Evolutionary conservation across 1,140 invertebrate species (phyloP).

Genomic region (Eriosoma lanigerum): DNA sequence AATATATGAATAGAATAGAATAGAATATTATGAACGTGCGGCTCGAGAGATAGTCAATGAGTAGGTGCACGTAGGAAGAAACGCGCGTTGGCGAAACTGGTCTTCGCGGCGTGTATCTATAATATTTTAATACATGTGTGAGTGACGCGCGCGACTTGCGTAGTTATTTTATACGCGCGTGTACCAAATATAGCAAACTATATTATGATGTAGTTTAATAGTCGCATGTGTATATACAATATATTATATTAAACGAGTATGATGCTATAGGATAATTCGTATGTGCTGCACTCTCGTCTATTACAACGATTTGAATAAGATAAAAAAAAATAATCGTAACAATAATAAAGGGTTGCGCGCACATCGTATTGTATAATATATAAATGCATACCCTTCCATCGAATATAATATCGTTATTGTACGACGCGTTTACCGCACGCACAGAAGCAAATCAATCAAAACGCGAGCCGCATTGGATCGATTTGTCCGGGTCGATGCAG

Average conservation of each 20-base stretch:
- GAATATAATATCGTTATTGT: too few species aligned
- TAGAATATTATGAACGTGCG: neutral
- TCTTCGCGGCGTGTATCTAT: neutral
- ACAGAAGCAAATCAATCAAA: conserved; percentile 47
- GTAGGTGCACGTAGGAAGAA: conserved; percentile 45
- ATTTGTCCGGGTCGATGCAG: conserved; percentile 18
- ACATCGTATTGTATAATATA: neutral
- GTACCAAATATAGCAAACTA: too few species aligned
- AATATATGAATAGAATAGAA: conserved; percentile 11
- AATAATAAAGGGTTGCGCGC: neutral
- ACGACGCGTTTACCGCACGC: neutral
- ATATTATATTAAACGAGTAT: neutral
- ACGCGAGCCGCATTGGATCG: neutral
- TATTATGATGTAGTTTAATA: too few species aligned
- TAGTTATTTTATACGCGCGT: neutral
- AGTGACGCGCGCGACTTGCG: neutral
- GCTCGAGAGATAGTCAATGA: neutral
- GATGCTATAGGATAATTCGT: neutral
- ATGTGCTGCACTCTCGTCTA: neutral
- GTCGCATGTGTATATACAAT: neutral
- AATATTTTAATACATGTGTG: neutral
- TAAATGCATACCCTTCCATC: neutral
- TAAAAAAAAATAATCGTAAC: neutral
- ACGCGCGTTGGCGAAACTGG: conserved; percentile 50
- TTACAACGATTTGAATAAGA: neutral